A percentile compares a stretch with the other conserved stretches of the same genome.
Evolutionary conservation across 2,888 invertebrate species (phyloP).

Genomic region (Schrankia costaestrigalis): DNA sequence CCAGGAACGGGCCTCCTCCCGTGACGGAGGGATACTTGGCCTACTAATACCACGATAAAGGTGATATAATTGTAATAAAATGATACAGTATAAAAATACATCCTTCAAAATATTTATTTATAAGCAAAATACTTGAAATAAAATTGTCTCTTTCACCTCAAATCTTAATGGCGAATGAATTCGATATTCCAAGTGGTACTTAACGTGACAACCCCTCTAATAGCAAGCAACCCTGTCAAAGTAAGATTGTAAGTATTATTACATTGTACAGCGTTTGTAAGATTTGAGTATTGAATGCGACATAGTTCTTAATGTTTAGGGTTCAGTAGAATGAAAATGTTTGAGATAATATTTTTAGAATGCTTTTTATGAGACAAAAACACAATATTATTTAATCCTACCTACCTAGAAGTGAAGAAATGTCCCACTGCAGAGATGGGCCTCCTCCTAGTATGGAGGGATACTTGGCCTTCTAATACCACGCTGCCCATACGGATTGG

Average conservation of each 20-base stretch:
- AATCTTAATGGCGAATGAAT: conserved; percentile 31
- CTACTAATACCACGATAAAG: too few relatives aligned
- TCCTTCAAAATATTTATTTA: conserved; percentile 7
- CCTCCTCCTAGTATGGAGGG: too few relatives aligned
- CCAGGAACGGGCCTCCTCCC: too few relatives aligned
- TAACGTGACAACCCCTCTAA: conserved; percentile 10
- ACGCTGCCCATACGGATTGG: too few relatives aligned
- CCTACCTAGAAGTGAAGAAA: too few relatives aligned
- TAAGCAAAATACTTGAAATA: conserved; percentile 16
- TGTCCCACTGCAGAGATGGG: too few relatives aligned
- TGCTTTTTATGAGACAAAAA: too few relatives aligned
- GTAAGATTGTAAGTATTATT: conserved; percentile 8
- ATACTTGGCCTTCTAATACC: too few relatives aligned
- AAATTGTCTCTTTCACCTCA: conserved; percentile 17
- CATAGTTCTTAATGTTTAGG: conserved; percentile 20
- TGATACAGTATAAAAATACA: neutral
- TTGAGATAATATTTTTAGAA: too few relatives aligned
- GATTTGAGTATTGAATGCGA: conserved; percentile 11
- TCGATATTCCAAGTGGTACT: conserved; percentile 18
- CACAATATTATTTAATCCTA: too few relatives aligned
- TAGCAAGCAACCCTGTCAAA: conserved; percentile 16
- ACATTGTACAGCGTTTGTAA: conserved; percentile 10
- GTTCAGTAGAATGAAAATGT: conserved; percentile 15
- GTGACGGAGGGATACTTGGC: too few relatives aligned
- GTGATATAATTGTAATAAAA: neutral